These are phyloP conservation scores for Nomada hirtipes DNA, from an alignment of 2,888 invertebrate genomes.

Conservation along the genomic window DNA sequence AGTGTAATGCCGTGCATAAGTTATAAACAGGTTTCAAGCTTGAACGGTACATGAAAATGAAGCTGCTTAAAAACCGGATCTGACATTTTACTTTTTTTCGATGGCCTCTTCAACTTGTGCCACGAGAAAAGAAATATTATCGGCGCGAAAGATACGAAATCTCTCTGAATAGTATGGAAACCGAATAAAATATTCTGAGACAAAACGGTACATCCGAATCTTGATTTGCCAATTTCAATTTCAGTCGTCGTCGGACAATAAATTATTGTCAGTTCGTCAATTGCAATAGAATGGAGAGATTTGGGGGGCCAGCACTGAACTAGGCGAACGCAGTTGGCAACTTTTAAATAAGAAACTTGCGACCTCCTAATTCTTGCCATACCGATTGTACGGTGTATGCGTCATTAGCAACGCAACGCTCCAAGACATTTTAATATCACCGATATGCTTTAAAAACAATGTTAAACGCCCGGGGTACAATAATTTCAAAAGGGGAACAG, in stretches of 20 bases:
- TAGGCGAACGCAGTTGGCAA: background rate
- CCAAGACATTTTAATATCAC: too few relatives aligned
- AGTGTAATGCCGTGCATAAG: background rate
- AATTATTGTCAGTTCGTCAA: background rate
- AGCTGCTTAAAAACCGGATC: constrained; percentile 36
- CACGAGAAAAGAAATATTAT: background rate
- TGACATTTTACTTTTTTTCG: background rate
- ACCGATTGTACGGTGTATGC: background rate
- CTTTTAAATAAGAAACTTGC: background rate
- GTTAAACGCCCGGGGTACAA: too few relatives aligned
- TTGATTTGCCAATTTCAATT: too few relatives aligned
- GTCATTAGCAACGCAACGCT: background rate
- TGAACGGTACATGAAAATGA: background rate
- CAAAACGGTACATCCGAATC: too few relatives aligned
- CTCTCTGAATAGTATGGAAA: too few relatives aligned
- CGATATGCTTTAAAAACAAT: too few relatives aligned
- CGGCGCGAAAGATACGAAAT: background rate
- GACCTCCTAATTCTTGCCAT: too few relatives aligned
- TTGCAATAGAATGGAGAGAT: background rate
- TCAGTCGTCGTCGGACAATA: too few relatives aligned
- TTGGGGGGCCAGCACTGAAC: too few relatives aligned
- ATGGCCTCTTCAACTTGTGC: background rate
- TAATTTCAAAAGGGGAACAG: too few relatives aligned
- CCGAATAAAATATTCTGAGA: too few relatives aligned
- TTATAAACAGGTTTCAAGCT: constrained; percentile 35